Evolutionary conservation across 2,113 vertebrate species (phyloP).

Genomic region (Eptesicus fuscus): DNA sequence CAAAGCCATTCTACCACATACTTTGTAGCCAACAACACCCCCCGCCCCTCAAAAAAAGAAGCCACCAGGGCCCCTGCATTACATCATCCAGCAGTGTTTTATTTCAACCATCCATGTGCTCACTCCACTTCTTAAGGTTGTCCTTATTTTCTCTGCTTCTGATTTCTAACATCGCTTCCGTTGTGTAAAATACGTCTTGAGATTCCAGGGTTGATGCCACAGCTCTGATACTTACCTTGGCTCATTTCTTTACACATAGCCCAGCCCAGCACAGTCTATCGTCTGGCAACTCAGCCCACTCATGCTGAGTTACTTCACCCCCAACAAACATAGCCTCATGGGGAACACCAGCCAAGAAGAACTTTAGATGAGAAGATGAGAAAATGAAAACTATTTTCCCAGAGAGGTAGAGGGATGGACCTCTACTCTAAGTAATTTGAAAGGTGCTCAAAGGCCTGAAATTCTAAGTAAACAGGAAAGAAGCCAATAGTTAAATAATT

Average conservation of each 20-base stretch:
- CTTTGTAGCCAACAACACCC: background rate
- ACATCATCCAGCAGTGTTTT: background rate
- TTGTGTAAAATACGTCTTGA: background rate
- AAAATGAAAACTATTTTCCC: background rate
- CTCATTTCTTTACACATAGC: background rate
- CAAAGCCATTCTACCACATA: background rate
- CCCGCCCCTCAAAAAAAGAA: background rate
- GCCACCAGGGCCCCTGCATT: accelerated
- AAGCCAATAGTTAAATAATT: background rate
- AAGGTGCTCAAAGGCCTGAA: background rate
- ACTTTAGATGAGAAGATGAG: background rate
- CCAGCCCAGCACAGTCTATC: background rate
- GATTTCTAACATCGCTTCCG: background rate
- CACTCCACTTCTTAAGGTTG: background rate
- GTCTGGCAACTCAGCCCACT: background rate
- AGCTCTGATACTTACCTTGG: background rate
- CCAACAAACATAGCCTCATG: background rate
- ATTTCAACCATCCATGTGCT: background rate
- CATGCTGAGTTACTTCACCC: background rate
- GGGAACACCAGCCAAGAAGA: background rate
- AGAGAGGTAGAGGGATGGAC: background rate
- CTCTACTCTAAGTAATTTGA: background rate
- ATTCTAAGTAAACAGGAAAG: background rate
- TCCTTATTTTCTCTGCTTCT: background rate
- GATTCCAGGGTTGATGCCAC: background rate